A percentile compares a stretch with the other conserved stretches of the same genome.
Conservation (phyloP, 1,140 invertebrate species). For the Drosophila triauraria region DNA sequence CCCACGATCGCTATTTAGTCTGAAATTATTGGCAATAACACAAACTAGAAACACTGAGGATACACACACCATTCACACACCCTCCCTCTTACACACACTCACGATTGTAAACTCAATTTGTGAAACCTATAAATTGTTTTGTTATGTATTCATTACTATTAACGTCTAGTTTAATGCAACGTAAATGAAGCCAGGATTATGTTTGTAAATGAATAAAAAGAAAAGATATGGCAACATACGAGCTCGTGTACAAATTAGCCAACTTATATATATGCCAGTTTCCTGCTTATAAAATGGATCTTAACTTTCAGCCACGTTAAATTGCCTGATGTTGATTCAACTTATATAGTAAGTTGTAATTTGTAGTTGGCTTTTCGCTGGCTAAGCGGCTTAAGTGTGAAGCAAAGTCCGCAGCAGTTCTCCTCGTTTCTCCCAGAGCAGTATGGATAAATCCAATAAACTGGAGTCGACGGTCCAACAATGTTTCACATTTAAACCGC, state of each 20-base stretch:
- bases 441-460: conserved; percentile 43
- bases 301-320: conserved; percentile 22
- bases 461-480: conserved; percentile 13
- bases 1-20: conserved; percentile 51
- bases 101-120: conserved; percentile 60
- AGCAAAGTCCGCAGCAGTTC: conserved; percentile 16
- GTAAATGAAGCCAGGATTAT: conserved; percentile 50
- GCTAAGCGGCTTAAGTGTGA: conserved; percentile 32
- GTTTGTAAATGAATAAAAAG: conserved; percentile 74
- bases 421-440: not conserved
- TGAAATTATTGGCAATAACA: conserved; percentile 63
- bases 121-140: conserved; percentile 67
- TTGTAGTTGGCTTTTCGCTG: conserved; percentile 26
- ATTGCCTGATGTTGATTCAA: conserved; percentile 15
- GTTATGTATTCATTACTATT: conserved; percentile 78
- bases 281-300: conserved; percentile 26
- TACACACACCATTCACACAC: not conserved
- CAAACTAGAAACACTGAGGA: conserved; percentile 15
- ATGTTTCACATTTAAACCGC: conserved; percentile 58
- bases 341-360: conserved; percentile 26
- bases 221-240: conserved; percentile 39
- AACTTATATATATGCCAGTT: conserved; percentile 10
- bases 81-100: not conserved
- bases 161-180: conserved; percentile 61
- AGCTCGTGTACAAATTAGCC: conserved; percentile 58